Evolutionary conservation across 2,888 invertebrate species (phyloP).

Genomic region (Therioaphis trifolii): DNA sequence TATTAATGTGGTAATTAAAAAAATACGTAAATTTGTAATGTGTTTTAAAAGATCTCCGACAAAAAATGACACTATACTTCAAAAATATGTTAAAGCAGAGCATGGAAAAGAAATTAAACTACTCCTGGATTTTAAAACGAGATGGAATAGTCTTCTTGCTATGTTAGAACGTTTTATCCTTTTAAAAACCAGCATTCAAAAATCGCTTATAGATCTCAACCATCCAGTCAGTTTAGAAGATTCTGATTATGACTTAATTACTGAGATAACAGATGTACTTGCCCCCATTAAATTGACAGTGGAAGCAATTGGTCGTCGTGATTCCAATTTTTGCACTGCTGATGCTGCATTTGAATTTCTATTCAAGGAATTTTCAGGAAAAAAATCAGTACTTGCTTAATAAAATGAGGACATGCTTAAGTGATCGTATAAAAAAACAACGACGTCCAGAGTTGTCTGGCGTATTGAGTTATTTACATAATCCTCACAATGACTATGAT

Average conservation of each 20-base stretch:
- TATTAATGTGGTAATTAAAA: slow-evolving; percentile 53
- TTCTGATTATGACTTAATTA: slow-evolving; percentile 63
- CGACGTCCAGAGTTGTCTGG: too few species aligned
- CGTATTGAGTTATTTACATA: too few species aligned
- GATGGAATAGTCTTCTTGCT: slow-evolving; percentile 59
- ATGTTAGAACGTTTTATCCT: too few species aligned
- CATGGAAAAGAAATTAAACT: slow-evolving; percentile 63
- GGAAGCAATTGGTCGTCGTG: slow-evolving; percentile 64
- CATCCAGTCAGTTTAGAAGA: slow-evolving; percentile 20
- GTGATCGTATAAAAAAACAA: too few species aligned
- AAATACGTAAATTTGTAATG: slow-evolving; percentile 62
- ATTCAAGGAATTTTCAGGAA: too few species aligned
- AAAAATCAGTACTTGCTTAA: too few species aligned
- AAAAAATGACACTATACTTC: slow-evolving; percentile 64
- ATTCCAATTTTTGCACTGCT: slow-evolving; percentile 64
- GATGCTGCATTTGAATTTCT: slow-evolving; percentile 54
- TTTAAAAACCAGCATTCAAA: too few species aligned
- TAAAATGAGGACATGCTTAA: too few species aligned
- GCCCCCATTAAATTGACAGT: slow-evolving; percentile 65
- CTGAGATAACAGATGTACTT: slow-evolving; percentile 59
- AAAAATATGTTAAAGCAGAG: slow-evolving; percentile 64
- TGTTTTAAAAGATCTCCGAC: slow-evolving; percentile 62
- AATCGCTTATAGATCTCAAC: too few species aligned
- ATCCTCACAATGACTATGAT: too few species aligned
- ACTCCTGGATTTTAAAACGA: too few species aligned